phyloP scores from a whole-genome alignment of 2,888 invertebrate species.

The Agrochola macilenta region DNA sequence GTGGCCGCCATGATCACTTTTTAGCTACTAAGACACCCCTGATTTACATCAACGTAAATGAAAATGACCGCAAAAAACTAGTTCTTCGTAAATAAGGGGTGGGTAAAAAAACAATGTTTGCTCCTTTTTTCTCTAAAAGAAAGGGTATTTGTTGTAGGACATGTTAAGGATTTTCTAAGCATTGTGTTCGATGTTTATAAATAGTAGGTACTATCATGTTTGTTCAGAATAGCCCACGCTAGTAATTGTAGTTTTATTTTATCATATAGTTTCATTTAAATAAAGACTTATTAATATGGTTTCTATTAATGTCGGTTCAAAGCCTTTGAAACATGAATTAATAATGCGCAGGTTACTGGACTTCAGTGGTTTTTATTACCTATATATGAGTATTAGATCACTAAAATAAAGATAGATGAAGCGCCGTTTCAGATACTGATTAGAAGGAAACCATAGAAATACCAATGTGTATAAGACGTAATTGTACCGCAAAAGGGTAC shows the following conservation, averaged over 20 bases:
- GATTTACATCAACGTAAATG: neutral
- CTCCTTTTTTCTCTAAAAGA: neutral
- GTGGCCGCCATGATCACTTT: neutral
- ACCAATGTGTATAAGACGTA: no score
- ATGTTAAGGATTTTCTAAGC: neutral
- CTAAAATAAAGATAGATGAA: no score
- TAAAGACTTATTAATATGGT: neutral
- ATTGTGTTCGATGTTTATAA: neutral
- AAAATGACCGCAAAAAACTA: neutral
- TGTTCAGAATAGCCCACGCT: neutral
- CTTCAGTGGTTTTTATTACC: neutral
- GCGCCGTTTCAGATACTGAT: no score
- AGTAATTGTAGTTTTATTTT: constrained; percentile 4
- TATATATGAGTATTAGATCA: no score
- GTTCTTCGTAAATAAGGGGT: no score
- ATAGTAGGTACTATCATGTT: neutral
- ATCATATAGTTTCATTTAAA: constrained; percentile 2
- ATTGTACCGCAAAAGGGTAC: no score
- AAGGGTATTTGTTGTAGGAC: neutral
- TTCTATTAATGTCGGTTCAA: constrained; percentile 20
- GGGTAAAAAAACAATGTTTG: neutral
- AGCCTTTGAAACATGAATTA: constrained; percentile 16
- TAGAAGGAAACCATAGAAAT: no score
- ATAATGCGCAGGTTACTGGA: constrained; percentile 22
- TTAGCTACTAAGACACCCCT: neutral